Evolutionary conservation across 2,113 vertebrate species (phyloP).

Genomic region (Periophthalmodon schlosseri): DNA sequence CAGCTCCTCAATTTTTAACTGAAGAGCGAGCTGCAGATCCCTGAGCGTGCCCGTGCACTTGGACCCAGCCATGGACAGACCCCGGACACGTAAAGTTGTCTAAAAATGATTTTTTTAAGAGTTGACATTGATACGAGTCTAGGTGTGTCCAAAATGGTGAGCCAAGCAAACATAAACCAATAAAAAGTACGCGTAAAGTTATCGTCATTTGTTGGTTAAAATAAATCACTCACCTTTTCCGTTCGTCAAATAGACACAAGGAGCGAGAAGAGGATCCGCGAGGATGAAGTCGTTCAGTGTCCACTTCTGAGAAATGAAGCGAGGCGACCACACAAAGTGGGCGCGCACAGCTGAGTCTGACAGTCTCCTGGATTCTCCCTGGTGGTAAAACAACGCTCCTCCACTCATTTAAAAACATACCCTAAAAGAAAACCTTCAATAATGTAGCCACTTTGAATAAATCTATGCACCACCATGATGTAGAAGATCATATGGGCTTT

Average conservation of each 20-base stretch:
- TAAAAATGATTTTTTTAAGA: not conserved
- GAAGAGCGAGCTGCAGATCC: conserved; percentile 76
- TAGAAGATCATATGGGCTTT: too few species aligned
- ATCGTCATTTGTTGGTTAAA: not conserved
- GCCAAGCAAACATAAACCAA: not conserved
- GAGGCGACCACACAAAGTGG: conserved; percentile 1
- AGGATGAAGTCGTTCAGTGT: not conserved
- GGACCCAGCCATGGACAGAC: conserved; percentile 28
- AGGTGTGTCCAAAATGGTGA: not conserved
- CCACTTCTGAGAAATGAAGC: conserved; percentile 14
- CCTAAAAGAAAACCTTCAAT: not conserved
- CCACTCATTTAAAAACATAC: not conserved
- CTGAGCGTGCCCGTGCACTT: conserved; percentile 65
- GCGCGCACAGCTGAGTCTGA: conserved; percentile 46
- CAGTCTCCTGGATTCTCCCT: conserved; percentile 1
- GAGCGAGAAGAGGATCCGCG: not conserved
- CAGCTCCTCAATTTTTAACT: conserved; percentile 79
- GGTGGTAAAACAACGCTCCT: not conserved
- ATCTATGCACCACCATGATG: not conserved
- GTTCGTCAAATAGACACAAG: not conserved
- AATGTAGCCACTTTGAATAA: not conserved
- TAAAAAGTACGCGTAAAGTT: not conserved
- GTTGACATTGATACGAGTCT: not conserved
- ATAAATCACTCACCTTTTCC: not conserved
- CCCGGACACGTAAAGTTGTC: not conserved